A percentile compares a stretch with the other conserved stretches of the same genome.
Evolutionary conservation across 2,888 invertebrate species (phyloP).

Genomic region (Polymixis lichenea): DNA sequence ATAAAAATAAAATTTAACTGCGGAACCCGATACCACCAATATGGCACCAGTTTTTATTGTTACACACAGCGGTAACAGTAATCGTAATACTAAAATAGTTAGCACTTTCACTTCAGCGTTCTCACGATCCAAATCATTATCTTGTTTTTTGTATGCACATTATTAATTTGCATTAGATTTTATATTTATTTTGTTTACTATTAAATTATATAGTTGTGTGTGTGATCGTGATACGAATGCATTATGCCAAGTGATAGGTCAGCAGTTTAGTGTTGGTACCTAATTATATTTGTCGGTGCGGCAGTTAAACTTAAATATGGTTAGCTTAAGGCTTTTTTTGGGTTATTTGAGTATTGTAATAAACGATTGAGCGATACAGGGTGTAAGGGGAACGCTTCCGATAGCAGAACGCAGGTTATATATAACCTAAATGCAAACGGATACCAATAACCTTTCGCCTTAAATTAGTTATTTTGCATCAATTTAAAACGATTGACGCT

Average conservation of each 20-base stretch:
- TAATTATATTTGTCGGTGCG: conserved; percentile 42
- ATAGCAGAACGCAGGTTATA: too few species aligned
- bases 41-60: conserved; percentile 61
- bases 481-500: too few species aligned
- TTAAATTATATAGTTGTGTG: conserved; percentile 46
- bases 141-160: conserved; percentile 67
- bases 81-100: conserved; percentile 61
- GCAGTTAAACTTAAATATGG: conserved; percentile 16
- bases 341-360: conserved; percentile 4
- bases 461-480: too few species aligned
- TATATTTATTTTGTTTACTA: conserved; percentile 57
- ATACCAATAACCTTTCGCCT: too few species aligned
- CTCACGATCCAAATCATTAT: conserved; percentile 69
- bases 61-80: conserved; percentile 42
- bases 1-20: conserved; percentile 34
- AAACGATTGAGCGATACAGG: background rate
- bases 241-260: conserved; percentile 21
- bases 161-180: conserved; percentile 69
- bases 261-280: conserved; percentile 20
- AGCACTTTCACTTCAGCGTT: conserved; percentile 71
- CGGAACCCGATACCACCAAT: conserved; percentile 52
- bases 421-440: too few species aligned
- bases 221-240: conserved; percentile 17
- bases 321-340: background rate
- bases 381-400: too few species aligned